phyloP scores from a whole-genome alignment of 2,888 invertebrate genomes.

The Epicampocera succincta region DNA sequence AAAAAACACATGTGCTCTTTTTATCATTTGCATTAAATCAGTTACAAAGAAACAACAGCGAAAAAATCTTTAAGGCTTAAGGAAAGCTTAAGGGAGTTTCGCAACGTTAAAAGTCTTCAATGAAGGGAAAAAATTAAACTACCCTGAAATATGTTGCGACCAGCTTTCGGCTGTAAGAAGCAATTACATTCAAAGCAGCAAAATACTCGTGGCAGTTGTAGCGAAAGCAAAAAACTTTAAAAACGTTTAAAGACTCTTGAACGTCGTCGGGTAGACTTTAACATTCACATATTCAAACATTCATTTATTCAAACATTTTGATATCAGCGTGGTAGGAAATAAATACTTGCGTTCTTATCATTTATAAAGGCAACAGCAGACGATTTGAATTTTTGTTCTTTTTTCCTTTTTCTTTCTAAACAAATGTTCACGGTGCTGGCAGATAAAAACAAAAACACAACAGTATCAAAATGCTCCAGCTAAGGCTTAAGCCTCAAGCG shows the following conservation, averaged over 20 bases:
- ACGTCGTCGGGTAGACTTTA: constrained; percentile 35
- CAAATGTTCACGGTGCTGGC: background rate
- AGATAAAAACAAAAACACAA: constrained; percentile 28
- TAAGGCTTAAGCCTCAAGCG: constrained; percentile 19
- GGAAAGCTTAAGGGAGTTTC: constrained; percentile 54
- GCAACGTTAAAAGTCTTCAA: constrained; percentile 27
- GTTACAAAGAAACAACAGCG: constrained; percentile 7
- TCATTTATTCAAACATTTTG: background rate
- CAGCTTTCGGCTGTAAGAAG: constrained; percentile 16
- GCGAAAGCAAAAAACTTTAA: constrained; percentile 8
- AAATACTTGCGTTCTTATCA: constrained; percentile 58
- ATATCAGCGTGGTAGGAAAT: constrained; percentile 17
- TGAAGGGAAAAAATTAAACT: constrained; percentile 18
- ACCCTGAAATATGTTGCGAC: constrained; percentile 20
- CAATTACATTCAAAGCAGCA: constrained; percentile 32
- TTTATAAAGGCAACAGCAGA: constrained; percentile 58
- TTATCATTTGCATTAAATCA: constrained; percentile 56
- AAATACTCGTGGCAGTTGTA: constrained; percentile 48
- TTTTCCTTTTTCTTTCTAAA: background rate
- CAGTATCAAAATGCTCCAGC: constrained; percentile 14
- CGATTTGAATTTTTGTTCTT: constrained; percentile 60
- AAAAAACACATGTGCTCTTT: constrained; percentile 49
- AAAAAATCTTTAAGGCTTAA: constrained; percentile 36
- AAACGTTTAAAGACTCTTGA: background rate
- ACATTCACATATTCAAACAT: background rate